phyloP scores from a whole-genome alignment of 1,140 invertebrate genomes.

The Pseudomyrmex pallidus region DNA sequence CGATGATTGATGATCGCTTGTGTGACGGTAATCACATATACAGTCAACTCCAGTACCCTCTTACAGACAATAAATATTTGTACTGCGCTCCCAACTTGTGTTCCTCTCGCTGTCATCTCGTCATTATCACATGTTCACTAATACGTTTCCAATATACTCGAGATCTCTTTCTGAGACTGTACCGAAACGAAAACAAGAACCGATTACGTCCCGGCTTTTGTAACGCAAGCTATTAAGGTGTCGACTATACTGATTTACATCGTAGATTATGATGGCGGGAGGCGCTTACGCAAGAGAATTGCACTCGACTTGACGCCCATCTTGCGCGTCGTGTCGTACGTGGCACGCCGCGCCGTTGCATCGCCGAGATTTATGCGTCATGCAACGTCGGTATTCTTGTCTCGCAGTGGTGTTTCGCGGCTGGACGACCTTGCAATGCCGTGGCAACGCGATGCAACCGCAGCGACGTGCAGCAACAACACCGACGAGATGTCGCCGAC shows the following conservation, averaged over 20 bases:
- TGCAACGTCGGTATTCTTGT: conserved; percentile 59
- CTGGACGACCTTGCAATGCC: conserved; percentile 72
- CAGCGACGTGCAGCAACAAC: too few relatives aligned
- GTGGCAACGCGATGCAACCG: conserved; percentile 51
- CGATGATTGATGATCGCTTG: too few relatives aligned
- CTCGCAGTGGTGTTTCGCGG: conserved; percentile 57
- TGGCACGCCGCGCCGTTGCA: conserved; percentile 14
- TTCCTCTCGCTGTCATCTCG: neutral
- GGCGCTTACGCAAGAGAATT: conserved; percentile 64
- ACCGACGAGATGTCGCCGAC: conserved; percentile 44
- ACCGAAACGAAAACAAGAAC: too few relatives aligned
- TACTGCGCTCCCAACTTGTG: too few relatives aligned
- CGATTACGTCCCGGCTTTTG: neutral
- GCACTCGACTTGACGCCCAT: conserved; percentile 39
- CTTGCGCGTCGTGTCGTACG: too few relatives aligned
- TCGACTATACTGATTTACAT: conserved; percentile 51
- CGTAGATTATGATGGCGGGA: conserved; percentile 37
- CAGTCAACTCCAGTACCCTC: too few relatives aligned
- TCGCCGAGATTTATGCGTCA: conserved; percentile 60
- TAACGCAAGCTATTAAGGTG: conserved; percentile 26
- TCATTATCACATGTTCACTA: neutral
- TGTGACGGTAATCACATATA: too few relatives aligned
- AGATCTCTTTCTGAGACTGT: neutral
- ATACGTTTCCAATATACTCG: neutral
- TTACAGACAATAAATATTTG: too few relatives aligned